phyloP scores from a whole-genome alignment of 1,140 invertebrate species.

The Zophobas atratus region DNA sequence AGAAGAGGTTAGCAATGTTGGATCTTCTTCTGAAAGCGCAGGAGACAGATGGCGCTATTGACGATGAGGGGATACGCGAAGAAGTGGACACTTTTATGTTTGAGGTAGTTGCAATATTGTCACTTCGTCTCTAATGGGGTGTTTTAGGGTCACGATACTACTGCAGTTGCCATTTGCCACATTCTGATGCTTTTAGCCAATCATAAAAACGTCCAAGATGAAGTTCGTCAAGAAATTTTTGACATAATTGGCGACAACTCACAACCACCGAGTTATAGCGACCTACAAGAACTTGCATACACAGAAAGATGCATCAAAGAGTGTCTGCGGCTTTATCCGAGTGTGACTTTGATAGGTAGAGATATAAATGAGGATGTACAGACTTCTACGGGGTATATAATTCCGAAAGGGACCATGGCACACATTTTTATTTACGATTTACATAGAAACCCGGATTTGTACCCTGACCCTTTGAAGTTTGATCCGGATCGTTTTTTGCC shows the following conservation, averaged over 20 bases:
- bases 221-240: neutral
- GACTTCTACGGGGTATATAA: neutral
- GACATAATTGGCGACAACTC: neutral
- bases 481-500: no score
- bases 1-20: conserved; percentile 81
- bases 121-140: neutral
- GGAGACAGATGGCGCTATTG: conserved; percentile 34
- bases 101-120: neutral
- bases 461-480: neutral
- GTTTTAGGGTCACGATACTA: neutral
- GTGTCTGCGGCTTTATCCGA: no score
- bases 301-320: neutral
- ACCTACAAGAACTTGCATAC: neutral
- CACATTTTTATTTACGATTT: neutral
- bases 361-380: neutral
- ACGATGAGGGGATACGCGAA: neutral
- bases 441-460: neutral
- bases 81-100: no score
- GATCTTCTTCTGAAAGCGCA: conserved; percentile 81
- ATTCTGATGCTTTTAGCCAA: neutral
- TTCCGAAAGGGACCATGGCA: neutral
- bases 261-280: neutral
- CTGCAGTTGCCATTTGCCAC: neutral
- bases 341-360: neutral
- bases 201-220: neutral